phyloP scores from a whole-genome alignment of 2,113 vertebrate genomes.

The Odocoileus hemionus region DNA sequence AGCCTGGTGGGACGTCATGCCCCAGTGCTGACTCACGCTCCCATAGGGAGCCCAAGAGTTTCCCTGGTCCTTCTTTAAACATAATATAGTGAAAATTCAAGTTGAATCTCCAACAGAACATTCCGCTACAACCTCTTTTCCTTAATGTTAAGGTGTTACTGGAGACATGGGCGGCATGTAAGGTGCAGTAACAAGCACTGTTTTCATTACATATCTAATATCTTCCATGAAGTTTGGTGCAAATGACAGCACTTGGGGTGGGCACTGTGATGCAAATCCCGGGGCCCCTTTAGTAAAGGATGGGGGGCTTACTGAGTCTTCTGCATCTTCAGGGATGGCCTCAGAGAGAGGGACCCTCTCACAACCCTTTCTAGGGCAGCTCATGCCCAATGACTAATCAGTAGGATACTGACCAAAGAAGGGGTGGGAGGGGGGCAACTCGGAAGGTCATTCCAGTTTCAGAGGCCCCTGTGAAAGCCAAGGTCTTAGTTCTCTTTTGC shows the following conservation, averaged over 20 bases:
- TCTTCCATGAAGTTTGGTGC: neutral
- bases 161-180: neutral
- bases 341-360: neutral
- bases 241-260: neutral
- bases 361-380: neutral
- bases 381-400: neutral
- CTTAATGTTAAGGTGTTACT: neutral
- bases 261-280: neutral
- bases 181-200: neutral
- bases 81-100: neutral
- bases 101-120: neutral
- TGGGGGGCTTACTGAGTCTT: neutral
- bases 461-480: neutral
- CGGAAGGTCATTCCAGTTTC: neutral
- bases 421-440: neutral
- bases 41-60: neutral
- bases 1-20: neutral
- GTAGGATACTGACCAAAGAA: neutral
- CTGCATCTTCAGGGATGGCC: neutral
- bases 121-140: neutral
- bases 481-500: neutral
- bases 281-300: neutral
- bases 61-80: neutral
- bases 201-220: neutral
- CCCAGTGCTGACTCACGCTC: slow-evolving; percentile 15